Evolutionary conservation across 2,113 vertebrate species (phyloP), one percentile per base, ranked within the genome.

Genomic region (Cisticola juncidis): DNA sequence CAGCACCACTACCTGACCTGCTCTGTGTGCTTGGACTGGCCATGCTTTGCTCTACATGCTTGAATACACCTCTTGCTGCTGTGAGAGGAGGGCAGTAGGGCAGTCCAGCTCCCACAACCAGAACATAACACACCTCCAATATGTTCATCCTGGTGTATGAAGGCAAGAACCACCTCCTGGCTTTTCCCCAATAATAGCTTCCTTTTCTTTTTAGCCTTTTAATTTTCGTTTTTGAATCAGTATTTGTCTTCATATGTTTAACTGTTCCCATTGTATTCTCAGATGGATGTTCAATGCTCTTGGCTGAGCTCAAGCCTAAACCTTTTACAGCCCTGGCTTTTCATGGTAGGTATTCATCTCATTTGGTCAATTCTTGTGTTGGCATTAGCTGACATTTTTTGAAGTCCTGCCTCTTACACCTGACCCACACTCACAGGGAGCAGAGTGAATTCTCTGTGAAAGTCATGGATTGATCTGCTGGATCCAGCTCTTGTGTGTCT

Each of bases 1-100:
- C 73, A 38, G 25, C 73, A 36, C 44, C 58, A 35, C 20, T 16
- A 8, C 45, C 62, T 26, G 54, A 60, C 38, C 60, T 22, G 40
- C 25, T 69, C 64, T 2, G 0, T 15, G 44, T 2, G 0, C 54
- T 64, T 1, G 3, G 48, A 28, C 1, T 1, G 70, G 54, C 40
- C 64, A 31, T 3, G 9, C 24, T 69, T 58, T 68, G 35, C 44
- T 44, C 26, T 33, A 14, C 3, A 1, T 50, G 35, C 54, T 22
- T 5, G 2, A 60, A 51, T 11, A 31, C 19, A 9, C 5, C 45
- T 58, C 38, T 50, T 69, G 40, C 56, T 9, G 1, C 60, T 70
- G 40, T 60, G 60, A 44, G 36, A 47, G 81, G 19, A 60, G 22
- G 16, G 33, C 31, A 50, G 58, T 17, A 60, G 22, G 16, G 33